phyloP scores from a whole-genome alignment of 2,797 vertebrate genomes.

The Propithecus perrieri region DNA sequence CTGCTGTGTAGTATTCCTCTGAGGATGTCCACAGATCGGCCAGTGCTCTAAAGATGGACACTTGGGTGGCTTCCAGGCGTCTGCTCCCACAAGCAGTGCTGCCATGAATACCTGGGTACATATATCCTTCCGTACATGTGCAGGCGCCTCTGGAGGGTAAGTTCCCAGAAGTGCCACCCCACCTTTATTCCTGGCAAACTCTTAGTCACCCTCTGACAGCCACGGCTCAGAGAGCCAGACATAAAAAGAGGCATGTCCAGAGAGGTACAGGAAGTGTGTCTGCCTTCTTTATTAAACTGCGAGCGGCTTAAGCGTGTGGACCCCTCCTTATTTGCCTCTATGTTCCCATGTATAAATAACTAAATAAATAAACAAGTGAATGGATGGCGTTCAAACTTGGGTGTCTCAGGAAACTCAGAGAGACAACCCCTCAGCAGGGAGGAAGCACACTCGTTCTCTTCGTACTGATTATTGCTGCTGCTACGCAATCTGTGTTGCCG shows the following conservation, averaged over 20 bases:
- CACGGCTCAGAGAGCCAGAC: background rate
- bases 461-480: background rate
- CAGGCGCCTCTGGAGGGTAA: background rate
- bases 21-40: no score
- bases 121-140: background rate
- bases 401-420: background rate
- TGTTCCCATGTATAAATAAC: background rate
- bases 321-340: background rate
- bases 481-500: background rate
- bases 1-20: background rate
- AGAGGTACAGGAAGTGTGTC: background rate
- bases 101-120: background rate
- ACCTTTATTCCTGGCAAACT: conserved; percentile 49
- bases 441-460: background rate
- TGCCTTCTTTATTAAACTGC: background rate
- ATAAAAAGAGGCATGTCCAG: background rate
- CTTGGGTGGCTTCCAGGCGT: background rate
- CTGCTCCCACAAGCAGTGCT: accelerated
- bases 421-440: background rate
- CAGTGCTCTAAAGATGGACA: background rate
- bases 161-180: conserved; percentile 45
- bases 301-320: background rate
- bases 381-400: background rate
- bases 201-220: conserved; percentile 58
- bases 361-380: background rate